These are phyloP conservation scores for Chrysina gloriosa DNA, from an alignment of 2,888 invertebrate genomes.

Conservation along the genomic window DNA sequence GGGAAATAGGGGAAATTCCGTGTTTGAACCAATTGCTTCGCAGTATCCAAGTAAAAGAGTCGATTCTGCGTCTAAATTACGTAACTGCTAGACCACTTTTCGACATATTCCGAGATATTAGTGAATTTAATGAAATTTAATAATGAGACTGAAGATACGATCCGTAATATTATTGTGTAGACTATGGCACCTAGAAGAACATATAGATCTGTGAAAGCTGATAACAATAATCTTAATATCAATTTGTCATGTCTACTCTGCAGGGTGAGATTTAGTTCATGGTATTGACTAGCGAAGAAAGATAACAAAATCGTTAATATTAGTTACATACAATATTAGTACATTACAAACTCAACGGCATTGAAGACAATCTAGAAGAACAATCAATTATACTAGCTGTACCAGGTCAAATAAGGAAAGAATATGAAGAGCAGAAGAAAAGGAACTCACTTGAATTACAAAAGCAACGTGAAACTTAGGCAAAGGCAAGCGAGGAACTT, in stretches of 20 bases:
- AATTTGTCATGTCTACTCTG: conserved; percentile 80
- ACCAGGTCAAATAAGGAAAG: conserved; percentile 79
- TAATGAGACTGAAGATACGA: too few relatives aligned
- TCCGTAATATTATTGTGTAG: conserved; percentile 40
- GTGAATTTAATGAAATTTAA: too few relatives aligned
- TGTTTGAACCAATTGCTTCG: too few relatives aligned
- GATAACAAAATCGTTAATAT: conserved; percentile 75
- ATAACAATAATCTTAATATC: conserved; percentile 55
- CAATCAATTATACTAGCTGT: conserved; percentile 62
- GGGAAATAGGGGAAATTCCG: too few relatives aligned
- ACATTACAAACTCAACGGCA: conserved; percentile 73
- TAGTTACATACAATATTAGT: too few relatives aligned
- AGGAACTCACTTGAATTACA: conserved; percentile 69
- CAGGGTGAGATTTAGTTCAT: conserved; percentile 81
- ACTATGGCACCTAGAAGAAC: conserved; percentile 57
- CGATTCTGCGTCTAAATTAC: too few relatives aligned
- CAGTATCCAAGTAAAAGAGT: too few relatives aligned
- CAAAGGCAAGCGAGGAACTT: conserved; percentile 68
- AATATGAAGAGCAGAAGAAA: conserved; percentile 77
- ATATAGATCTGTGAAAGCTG: conserved; percentile 51
- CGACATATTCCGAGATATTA: too few relatives aligned
- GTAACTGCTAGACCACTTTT: too few relatives aligned
- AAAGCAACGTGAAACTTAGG: conserved; percentile 65
- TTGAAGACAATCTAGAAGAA: conserved; percentile 69
- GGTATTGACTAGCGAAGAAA: conserved; percentile 80